These are phyloP conservation scores for Nanger granti DNA, from an alignment of 2,113 vertebrate species.

Conservation along the genomic window DNA sequence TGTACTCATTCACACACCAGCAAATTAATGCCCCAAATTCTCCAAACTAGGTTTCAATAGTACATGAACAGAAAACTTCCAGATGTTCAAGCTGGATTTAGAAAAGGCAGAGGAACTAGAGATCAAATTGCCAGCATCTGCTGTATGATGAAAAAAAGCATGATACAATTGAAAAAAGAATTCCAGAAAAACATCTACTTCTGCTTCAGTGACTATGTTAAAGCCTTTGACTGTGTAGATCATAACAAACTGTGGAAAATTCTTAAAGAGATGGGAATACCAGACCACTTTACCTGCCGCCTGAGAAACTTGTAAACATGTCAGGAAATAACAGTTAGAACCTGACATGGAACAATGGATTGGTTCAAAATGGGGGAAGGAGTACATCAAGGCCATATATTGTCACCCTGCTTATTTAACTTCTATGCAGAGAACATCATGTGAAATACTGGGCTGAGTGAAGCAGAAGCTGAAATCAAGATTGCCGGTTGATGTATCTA, in stretches of 20 bases:
- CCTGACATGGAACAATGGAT: neutral
- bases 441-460: neutral
- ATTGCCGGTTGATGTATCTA: neutral
- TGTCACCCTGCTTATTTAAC: neutral
- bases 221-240: neutral
- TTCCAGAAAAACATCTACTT: neutral
- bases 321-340: neutral
- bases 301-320: neutral
- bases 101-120: neutral
- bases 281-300: neutral
- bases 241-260: neutral
- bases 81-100: neutral
- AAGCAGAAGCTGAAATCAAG: neutral
- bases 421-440: neutral
- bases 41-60: neutral
- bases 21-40: neutral
- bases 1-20: neutral
- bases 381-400: neutral
- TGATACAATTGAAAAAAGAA: neutral
- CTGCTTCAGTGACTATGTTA: neutral
- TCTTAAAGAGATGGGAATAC: neutral
- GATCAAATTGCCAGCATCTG: neutral
- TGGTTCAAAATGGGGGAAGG: neutral
- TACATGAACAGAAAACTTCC: neutral
- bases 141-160: neutral